Base-by-base conservation (phyloP, 2,888 invertebrate genomes). In the Coremacera marginata region DNA sequence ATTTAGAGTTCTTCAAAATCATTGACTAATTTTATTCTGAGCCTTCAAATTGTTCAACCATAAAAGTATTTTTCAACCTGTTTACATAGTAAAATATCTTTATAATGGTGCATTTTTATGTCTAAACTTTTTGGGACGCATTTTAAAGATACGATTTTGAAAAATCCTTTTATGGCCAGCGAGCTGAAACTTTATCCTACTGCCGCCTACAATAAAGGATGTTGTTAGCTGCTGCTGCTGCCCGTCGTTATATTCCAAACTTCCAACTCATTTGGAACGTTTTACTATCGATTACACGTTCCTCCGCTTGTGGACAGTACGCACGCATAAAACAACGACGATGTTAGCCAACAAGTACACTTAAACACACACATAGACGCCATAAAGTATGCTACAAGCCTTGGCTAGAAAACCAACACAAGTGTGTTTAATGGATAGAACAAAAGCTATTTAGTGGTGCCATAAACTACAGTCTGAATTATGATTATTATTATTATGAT, bases 351-450 rank as follows among this genome's bases (percentile, higher is more conserved):
- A 22, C 55, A 60, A 60, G 44, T 57, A 71, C 71, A 71, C 27
- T 34, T 60, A 60, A 49, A 25, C 68, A 57, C 25, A 55, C 55
- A 37, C 51, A 44, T 57, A 55, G 25, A 67, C 49, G 14, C 22
- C 25, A 55, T 37, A 55, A n/a, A 55, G 8, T 19, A n/a, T 27
- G 37, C 34, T 72, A 67, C 34, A 25, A n/a, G 51, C 49, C 68
- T 67, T 52, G 51, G 34, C 31, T 34, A 55, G 55, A 70, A 76
- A 19, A 22, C 14, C 60, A 79, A 60, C 83, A 82, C 87, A 86
- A 87, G 85, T 86, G 87, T 81, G 83, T 83, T 87, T 86, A 84
- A 86, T 85, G 85, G 84, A 81, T 80, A 78, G 80, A 82, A 80
- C 76, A 76, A 79, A 78, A 78, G 80, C 84, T 84, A 82, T 84